A percentile compares a stretch with the other conserved stretches of the same genome.
Evolutionary conservation across 2,797 vertebrate species (phyloP).

Genomic region (Capromys pilorides): DNA sequence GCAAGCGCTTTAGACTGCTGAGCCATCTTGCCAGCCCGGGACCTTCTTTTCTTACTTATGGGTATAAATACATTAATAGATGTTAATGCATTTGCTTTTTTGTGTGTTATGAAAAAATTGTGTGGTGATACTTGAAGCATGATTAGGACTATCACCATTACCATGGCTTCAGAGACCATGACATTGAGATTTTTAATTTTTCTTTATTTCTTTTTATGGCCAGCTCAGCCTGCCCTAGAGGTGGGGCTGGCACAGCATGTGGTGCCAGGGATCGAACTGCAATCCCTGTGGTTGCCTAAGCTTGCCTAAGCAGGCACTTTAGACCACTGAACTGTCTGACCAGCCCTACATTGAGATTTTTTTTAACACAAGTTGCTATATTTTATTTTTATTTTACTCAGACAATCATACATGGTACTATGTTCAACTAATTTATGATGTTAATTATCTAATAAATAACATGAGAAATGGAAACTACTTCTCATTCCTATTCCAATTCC

Average conservation of each 20-base stretch:
- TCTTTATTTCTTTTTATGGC: too few relatives aligned
- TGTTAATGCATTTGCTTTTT: slow-evolving; percentile 21
- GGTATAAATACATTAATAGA: slow-evolving; percentile 1
- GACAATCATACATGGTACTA: background rate
- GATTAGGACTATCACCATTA: background rate
- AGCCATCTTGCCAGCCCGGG: too few relatives aligned
- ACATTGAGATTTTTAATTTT: background rate
- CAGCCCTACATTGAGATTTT: too few relatives aligned
- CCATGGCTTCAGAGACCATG: background rate
- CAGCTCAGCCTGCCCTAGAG: too few relatives aligned
- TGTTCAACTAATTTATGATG: background rate
- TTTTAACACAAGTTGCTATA: background rate
- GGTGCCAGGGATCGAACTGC: too few relatives aligned
- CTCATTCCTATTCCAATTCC: background rate
- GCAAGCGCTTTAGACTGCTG: too few relatives aligned
- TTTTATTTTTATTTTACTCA: background rate
- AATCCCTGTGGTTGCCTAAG: too few relatives aligned
- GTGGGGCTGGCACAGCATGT: too few relatives aligned
- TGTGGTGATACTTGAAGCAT: background rate
- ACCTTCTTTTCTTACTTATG: background rate
- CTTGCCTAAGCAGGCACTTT: too few relatives aligned
- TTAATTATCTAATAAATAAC: background rate
- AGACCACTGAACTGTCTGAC: too few relatives aligned
- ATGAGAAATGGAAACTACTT: background rate
- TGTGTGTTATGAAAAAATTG: background rate